phyloP scores from a whole-genome alignment of 2,888 invertebrate genomes.

The Athripsodes cinereus region DNA sequence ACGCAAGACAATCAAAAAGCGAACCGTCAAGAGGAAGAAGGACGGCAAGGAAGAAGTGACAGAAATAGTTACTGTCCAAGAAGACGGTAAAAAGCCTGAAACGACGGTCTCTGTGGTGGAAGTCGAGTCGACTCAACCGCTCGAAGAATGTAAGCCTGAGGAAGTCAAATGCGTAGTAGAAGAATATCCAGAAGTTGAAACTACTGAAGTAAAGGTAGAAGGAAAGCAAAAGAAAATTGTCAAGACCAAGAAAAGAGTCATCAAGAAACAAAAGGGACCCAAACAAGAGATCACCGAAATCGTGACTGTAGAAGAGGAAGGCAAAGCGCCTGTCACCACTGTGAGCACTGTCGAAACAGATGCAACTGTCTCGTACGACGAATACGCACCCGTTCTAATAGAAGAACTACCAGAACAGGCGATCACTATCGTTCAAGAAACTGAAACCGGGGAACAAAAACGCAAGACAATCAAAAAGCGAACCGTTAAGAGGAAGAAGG shows the following conservation, averaged over 20 bases:
- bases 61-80: constrained; percentile 43
- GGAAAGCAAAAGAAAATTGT: constrained; percentile 26
- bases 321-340: constrained; percentile 31
- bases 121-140: constrained; percentile 14
- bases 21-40: constrained; percentile 41
- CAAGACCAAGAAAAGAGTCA: constrained; percentile 37
- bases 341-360: neutral
- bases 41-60: constrained; percentile 43
- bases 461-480: too few species aligned
- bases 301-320: constrained; percentile 31
- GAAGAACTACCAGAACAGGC: constrained; percentile 30
- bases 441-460: too few species aligned
- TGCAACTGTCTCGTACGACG: neutral
- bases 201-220: constrained; percentile 27
- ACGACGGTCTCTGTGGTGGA: constrained; percentile 33
- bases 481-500: too few species aligned
- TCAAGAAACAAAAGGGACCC: constrained; percentile 34
- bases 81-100: constrained; percentile 36
- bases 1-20: constrained; percentile 34
- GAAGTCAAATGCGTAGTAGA: neutral
- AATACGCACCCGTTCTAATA: neutral
- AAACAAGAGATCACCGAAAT: constrained; percentile 41
- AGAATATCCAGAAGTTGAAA: constrained; percentile 30
- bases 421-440: constrained; percentile 29
- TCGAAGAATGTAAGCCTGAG: constrained; percentile 5